Conservation (phyloP, 2,797 vertebrate genomes). For the Eurystomus glaucurus region DNA sequence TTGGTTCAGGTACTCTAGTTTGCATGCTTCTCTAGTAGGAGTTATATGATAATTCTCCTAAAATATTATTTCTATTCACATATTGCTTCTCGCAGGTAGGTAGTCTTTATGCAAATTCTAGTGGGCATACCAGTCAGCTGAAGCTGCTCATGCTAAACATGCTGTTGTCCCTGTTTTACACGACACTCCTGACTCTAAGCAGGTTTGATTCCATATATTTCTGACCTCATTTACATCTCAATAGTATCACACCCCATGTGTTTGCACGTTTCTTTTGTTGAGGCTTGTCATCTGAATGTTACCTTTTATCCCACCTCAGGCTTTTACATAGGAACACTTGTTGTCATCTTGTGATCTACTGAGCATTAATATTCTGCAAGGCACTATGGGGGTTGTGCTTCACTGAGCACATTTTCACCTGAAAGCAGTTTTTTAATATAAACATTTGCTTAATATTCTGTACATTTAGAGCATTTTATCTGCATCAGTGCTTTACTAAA, state of each 20-base stretch:
- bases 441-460: slow-evolving; percentile 86
- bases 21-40: not conserved
- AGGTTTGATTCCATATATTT: slow-evolving; percentile 50
- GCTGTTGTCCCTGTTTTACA: slow-evolving; percentile 42
- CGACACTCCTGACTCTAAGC: slow-evolving; percentile 24
- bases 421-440: slow-evolving; percentile 83
- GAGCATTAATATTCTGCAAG: slow-evolving; percentile 80
- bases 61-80: not conserved
- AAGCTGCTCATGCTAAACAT: slow-evolving; percentile 24
- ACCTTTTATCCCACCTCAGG: slow-evolving; percentile 65
- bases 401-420: slow-evolving; percentile 76
- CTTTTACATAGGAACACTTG: slow-evolving; percentile 47
- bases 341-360: slow-evolving; percentile 72
- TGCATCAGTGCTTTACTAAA: slow-evolving; percentile 74
- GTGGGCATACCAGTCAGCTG: not conserved
- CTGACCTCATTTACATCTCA: slow-evolving; percentile 79
- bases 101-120: not conserved
- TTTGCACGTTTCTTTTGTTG: slow-evolving; percentile 62
- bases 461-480: slow-evolving; percentile 83
- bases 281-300: slow-evolving; percentile 45
- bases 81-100: not conserved
- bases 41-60: not conserved
- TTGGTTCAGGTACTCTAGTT: not conserved
- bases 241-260: slow-evolving; percentile 35
- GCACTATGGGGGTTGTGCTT: slow-evolving; percentile 73